Base-by-base conservation (phyloP, 1,140 invertebrate genomes). In the Muscidifurax raptorellus region DNA sequence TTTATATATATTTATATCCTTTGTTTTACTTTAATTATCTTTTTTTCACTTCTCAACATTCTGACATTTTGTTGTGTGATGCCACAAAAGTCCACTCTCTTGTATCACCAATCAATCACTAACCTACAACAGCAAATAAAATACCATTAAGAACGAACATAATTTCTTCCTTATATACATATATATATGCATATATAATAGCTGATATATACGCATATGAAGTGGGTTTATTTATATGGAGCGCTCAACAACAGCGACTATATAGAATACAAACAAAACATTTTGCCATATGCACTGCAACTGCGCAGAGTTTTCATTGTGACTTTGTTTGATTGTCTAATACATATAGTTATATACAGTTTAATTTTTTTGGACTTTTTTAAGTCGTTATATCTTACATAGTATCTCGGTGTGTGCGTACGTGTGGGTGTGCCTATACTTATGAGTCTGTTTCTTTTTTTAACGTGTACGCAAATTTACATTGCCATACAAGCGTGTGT, bases 241-340 rank as follows among this genome's bases (percentile, higher is more conserved):
- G 18, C 40, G 27, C 40, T 47, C 40, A n/a, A 71, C 30, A 78
- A 30, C 32, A 80, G 12, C 74, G 40, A 27, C n/a, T 12, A 47
- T 32, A 18, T 69, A 77, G 1, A 36, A 71, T 12, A 52, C 44
- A 4, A 27, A 47, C 25, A n/a, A 59, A 59, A 7, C 2, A n/a
- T 59, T 59, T 85, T 67, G 78, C 64, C n/a, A 76, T 76, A 85
- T 75, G 74, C 72, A 80, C 78, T 84, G 75, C 82, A 84, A 30
- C 83, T 80, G 78, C 78, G 69, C 77, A 84, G 59, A 80, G 44
- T 85, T 85, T 85, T 81, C 52, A 81, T 85, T 76, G 74, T 77
- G 59, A 85, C 27, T 81, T 85, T 85, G 64, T 71, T 85, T 76
- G 27, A 69, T 36, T 72, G 66, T 77, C 64, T 80, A 72, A 84